phyloP scores from a whole-genome alignment of 2,113 vertebrate genomes.

The Colaptes auratus region DNA sequence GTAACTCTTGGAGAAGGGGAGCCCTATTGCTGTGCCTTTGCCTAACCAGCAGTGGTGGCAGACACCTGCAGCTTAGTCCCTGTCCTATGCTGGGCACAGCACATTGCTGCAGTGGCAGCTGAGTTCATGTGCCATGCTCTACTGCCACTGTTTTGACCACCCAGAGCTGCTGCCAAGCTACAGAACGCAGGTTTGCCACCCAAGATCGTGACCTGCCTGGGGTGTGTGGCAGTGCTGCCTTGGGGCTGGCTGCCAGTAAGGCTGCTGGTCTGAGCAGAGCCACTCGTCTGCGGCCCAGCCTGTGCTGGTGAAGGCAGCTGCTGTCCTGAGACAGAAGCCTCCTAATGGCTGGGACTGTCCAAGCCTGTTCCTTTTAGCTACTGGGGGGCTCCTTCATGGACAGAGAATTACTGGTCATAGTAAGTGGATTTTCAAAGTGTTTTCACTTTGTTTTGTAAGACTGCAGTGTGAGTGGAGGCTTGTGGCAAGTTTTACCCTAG shows the following conservation, averaged over 20 bases:
- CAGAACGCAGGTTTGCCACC: neutral
- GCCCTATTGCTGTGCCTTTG: neutral
- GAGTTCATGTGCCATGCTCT: neutral
- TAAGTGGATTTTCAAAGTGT: neutral
- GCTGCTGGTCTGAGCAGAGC: neutral
- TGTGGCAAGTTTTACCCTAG: neutral
- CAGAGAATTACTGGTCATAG: neutral
- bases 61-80: neutral
- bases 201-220: neutral
- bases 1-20: neutral
- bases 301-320: neutral
- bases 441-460: neutral
- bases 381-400: neutral
- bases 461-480: neutral
- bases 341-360: neutral
- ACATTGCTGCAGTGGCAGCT: neutral
- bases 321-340: neutral
- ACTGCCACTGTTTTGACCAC: neutral
- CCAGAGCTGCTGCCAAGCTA: neutral
- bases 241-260: neutral
- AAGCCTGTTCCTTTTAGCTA: neutral
- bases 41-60: neutral
- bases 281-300: accelerated
- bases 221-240: neutral
- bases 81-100: accelerated